phyloP scores from a whole-genome alignment of 2,797 vertebrate genomes.

The Harpagifer antarcticus region DNA sequence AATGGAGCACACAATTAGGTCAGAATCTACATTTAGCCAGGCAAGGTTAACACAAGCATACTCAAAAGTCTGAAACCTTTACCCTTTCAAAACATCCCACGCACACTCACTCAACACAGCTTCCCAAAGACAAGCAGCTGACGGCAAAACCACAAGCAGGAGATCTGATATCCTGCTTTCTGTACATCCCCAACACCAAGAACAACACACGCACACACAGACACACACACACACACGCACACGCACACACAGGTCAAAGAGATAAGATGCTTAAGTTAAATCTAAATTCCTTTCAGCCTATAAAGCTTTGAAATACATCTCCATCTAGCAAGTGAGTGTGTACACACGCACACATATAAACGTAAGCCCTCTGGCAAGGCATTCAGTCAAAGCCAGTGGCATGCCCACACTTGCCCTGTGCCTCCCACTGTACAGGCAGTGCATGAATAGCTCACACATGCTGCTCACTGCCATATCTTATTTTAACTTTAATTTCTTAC shows the following conservation, averaged over 20 bases:
- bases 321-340: neutral
- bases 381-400: conserved; percentile 71
- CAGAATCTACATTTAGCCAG: conserved; percentile 31
- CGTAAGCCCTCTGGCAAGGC: conserved; percentile 69
- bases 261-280: conserved; percentile 49
- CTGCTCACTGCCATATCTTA: conserved; percentile 44
- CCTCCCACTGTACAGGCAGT: conserved; percentile 55
- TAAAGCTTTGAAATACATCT: conserved; percentile 35
- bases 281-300: conserved; percentile 32
- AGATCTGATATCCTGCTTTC: conserved; percentile 65
- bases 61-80: conserved; percentile 31
- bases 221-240: neutral
- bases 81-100: conserved; percentile 39
- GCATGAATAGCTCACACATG: conserved; percentile 63
- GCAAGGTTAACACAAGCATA: conserved; percentile 2
- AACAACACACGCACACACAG: neutral
- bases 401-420: conserved; percentile 78
- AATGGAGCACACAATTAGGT: conserved; percentile 14
- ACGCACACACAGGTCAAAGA: conserved; percentile 34
- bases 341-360: conserved; percentile 31
- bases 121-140: conserved; percentile 60
- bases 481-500: conserved; percentile 26
- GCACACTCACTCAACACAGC: conserved; percentile 32
- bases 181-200: conserved; percentile 25
- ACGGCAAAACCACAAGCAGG: conserved; percentile 61